Percentiles rank a stretch among this genome's conserved stretches.
Evolutionary conservation across 2,113 vertebrate species (phyloP).

Genomic region (Orientallactaga bullata): DNA sequence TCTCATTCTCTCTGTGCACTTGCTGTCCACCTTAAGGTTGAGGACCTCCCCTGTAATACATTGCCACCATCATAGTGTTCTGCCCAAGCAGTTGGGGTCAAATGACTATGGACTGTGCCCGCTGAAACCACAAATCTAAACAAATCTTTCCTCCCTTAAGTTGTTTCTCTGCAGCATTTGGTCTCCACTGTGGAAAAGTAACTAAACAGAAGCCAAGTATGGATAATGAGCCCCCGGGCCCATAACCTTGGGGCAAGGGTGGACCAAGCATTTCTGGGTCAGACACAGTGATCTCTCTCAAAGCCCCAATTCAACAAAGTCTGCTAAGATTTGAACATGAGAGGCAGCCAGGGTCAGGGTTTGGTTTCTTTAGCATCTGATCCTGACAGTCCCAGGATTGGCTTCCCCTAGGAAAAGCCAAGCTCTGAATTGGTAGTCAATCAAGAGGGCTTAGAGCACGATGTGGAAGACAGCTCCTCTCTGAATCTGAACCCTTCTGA

Average conservation of each 20-base stretch:
- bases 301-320: background rate
- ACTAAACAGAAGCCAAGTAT: background rate
- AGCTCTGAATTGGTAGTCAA: background rate
- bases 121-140: background rate
- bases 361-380: background rate
- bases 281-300: background rate
- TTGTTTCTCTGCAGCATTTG: background rate
- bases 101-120: background rate
- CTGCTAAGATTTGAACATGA: background rate
- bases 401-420: background rate
- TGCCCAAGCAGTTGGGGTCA: background rate
- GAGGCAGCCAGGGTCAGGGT: too few relatives aligned
- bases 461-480: background rate
- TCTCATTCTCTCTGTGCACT: background rate
- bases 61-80: background rate
- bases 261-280: background rate
- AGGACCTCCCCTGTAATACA: background rate
- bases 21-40: background rate
- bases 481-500: background rate
- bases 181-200: background rate
- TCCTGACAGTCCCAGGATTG: background rate
- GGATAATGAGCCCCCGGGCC: background rate
- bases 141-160: background rate
- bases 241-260: background rate
- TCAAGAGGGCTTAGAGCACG: background rate